Conservation (phyloP, 2,797 vertebrate species). For the Scarus forsteni region DNA sequence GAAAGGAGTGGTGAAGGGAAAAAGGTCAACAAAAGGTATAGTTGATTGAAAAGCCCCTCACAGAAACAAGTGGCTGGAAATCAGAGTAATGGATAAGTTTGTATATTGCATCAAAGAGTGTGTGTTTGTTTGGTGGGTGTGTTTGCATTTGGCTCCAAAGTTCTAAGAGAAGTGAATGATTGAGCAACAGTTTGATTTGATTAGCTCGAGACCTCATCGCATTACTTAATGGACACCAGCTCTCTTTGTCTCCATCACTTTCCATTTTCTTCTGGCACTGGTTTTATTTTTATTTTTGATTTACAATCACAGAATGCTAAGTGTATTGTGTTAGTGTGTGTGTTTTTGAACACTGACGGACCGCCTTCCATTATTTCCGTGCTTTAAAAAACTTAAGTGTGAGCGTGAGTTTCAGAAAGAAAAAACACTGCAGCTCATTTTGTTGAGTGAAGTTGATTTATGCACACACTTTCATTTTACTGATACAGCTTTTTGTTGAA, state of each 20-base stretch:
- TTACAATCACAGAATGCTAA: slow-evolving; percentile 37
- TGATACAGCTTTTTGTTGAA: slow-evolving; percentile 21
- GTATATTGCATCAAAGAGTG: background rate
- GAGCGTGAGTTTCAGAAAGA: slow-evolving; percentile 17
- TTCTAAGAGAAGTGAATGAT: slow-evolving; percentile 38
- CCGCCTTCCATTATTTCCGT: slow-evolving; percentile 6
- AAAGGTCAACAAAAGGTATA: slow-evolving; percentile 42
- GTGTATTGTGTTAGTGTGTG: background rate
- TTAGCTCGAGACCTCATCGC: slow-evolving; percentile 47
- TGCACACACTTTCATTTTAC: slow-evolving; percentile 41
- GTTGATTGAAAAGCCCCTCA: slow-evolving; percentile 52
- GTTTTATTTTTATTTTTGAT: slow-evolving; percentile 56
- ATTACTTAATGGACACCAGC: slow-evolving; percentile 70
- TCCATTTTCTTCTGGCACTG: slow-evolving; percentile 52
- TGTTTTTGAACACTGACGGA: slow-evolving; percentile 8
- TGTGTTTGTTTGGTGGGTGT: slow-evolving; percentile 19
- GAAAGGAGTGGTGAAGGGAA: slow-evolving; percentile 7
- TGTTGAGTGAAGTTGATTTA: slow-evolving; percentile 70
- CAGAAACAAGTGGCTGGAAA: slow-evolving; percentile 43
- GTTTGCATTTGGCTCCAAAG: slow-evolving; percentile 5
- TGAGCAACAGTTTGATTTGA: slow-evolving; percentile 61
- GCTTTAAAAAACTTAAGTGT: background rate
- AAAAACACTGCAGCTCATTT: slow-evolving; percentile 59
- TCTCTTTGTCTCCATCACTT: slow-evolving; percentile 44
- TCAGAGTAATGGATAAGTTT: slow-evolving; percentile 43